A percentile compares a stretch with the other conserved stretches of the same genome.
Conservation (phyloP, 2,888 invertebrate genomes). For the Andrena marginata region DNA sequence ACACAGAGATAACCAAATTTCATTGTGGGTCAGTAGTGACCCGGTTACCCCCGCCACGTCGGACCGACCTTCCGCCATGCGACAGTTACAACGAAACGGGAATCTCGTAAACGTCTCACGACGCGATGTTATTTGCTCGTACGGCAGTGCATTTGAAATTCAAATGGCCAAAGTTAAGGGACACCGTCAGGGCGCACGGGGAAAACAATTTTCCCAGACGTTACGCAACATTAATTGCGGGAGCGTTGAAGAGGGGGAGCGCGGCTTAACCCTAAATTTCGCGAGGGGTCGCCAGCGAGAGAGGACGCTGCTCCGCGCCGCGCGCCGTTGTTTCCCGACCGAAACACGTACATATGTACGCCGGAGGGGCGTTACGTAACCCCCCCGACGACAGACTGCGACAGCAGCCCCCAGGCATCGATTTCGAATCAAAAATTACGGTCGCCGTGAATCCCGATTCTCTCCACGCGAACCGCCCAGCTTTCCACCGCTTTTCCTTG, state of each 20-base stretch:
- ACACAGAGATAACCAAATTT: no score
- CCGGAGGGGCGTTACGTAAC: slow-evolving; percentile 15
- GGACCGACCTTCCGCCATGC: no score
- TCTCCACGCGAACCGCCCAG: not conserved
- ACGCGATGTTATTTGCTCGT: slow-evolving; percentile 13
- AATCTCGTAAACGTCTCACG: slow-evolving; percentile 6
- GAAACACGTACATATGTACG: slow-evolving; percentile 1
- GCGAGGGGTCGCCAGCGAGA: not conserved
- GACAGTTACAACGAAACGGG: not conserved
- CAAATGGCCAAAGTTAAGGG: slow-evolving; percentile 41
- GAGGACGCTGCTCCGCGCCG: not conserved
- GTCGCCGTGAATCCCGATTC: slow-evolving; percentile 17
- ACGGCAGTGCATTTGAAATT: slow-evolving; percentile 34
- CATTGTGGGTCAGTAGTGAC: no score
- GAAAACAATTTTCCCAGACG: slow-evolving; percentile 30
- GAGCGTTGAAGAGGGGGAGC: not conserved
- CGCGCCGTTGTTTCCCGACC: not conserved
- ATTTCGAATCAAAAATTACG: slow-evolving; percentile 17
- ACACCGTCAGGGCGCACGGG: slow-evolving; percentile 15
- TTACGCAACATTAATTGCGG: slow-evolving; percentile 33
- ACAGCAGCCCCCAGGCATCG: slow-evolving; percentile 6
- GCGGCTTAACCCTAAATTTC: slow-evolving; percentile 17
- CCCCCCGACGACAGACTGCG: not conserved
- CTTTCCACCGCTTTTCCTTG: not conserved
- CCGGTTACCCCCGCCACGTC: no score